These are phyloP conservation scores for Boleophthalmus pectinirostris DNA, from an alignment of 2,113 vertebrate genomes.

Conservation along the genomic window DNA sequence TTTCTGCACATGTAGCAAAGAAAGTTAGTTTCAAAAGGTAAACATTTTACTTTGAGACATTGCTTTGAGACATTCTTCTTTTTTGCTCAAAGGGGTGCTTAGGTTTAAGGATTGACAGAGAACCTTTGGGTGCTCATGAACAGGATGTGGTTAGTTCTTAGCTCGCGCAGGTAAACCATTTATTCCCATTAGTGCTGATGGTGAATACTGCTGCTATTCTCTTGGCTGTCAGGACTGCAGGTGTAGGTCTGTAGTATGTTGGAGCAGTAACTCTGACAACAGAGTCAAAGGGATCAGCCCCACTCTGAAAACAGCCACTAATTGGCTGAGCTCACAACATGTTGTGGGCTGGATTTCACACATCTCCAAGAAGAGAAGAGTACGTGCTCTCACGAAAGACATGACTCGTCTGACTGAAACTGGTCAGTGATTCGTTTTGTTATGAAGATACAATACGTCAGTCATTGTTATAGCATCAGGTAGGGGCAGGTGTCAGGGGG, in stretches of 20 bases:
- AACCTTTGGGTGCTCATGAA: conserved; percentile 44
- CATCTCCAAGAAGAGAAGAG: conserved; percentile 26
- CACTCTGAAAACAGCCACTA: conserved; percentile 44
- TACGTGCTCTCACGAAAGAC: conserved; percentile 22
- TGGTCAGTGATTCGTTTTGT: conserved; percentile 17
- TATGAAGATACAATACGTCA: conserved; percentile 5
- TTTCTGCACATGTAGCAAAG: conserved; percentile 49
- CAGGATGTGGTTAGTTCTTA: conserved; percentile 65
- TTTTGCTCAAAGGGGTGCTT: conserved; percentile 39
- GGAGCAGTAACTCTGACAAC: conserved; percentile 44
- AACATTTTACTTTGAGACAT: conserved; percentile 65
- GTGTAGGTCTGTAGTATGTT: conserved; percentile 50
- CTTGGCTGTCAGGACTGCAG: conserved; percentile 61
- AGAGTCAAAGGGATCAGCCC: conserved; percentile 40
- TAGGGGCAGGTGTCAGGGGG: not conserved
- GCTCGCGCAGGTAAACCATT: conserved; percentile 68
- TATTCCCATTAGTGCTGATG: conserved; percentile 69
- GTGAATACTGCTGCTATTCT: conserved; percentile 57
- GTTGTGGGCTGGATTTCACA: conserved; percentile 32
- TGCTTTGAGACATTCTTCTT: conserved; percentile 42
- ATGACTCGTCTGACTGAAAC: conserved; percentile 25
- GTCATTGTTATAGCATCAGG: not conserved
- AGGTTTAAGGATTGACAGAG: conserved; percentile 40
- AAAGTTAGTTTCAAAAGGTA: conserved; percentile 56
- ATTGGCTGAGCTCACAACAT: conserved; percentile 43